Conservation (phyloP, 2,797 vertebrate genomes). For the Rhincodon typus region DNA sequence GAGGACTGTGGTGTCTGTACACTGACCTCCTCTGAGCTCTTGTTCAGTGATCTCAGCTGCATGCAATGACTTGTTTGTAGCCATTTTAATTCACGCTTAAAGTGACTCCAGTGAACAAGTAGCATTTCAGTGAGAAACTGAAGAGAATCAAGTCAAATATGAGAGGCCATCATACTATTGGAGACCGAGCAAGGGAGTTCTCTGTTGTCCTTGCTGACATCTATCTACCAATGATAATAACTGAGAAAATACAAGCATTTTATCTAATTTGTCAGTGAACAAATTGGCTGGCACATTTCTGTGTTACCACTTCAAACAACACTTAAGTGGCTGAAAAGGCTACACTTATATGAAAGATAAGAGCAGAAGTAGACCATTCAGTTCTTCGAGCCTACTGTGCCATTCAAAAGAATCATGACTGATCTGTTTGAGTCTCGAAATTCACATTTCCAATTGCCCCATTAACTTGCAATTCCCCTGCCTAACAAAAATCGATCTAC, state of each 20-base stretch:
- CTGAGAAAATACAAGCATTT: neutral
- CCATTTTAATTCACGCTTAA: neutral
- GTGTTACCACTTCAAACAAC: too few species aligned
- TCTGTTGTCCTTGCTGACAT: neutral
- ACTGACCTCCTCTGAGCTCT: neutral
- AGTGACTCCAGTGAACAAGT: too few species aligned
- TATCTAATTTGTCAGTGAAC: neutral
- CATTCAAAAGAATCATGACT: too few species aligned
- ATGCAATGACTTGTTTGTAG: neutral
- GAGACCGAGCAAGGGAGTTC: neutral
- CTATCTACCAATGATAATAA: neutral
- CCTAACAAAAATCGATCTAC: too few species aligned
- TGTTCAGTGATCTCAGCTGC: neutral
- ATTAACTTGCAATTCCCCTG: too few species aligned
- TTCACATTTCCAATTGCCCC: too few species aligned
- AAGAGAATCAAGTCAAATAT: neutral
- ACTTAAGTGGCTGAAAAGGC: too few species aligned
- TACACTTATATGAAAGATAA: too few species aligned
- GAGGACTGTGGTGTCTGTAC: too few species aligned
- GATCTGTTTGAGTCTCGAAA: too few species aligned
- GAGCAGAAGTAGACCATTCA: too few species aligned
- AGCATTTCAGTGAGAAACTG: neutral
- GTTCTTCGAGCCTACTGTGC: too few species aligned
- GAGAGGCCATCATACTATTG: neutral
- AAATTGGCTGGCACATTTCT: neutral